Conservation (phyloP, 2,797 vertebrate species). For the Pseudochaenichthys georgianus region DNA sequence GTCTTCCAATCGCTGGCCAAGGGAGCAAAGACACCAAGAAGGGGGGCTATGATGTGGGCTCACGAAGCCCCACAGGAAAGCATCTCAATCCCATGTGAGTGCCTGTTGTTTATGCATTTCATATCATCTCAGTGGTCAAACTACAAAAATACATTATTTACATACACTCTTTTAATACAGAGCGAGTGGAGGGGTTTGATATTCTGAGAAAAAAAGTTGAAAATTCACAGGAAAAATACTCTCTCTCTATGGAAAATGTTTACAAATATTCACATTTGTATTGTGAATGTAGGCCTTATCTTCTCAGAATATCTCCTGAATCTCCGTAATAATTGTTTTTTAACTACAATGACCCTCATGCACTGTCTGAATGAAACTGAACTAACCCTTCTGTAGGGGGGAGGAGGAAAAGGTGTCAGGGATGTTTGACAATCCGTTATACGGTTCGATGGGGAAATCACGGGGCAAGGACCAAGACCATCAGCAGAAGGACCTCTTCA, state of each 20-base stretch:
- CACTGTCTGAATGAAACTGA: not conserved
- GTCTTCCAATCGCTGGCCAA: constrained; percentile 61
- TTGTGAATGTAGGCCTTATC: no score
- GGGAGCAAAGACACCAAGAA: constrained; percentile 85
- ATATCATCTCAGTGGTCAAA: not conserved
- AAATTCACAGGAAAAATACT: no score
- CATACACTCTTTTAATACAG: no score
- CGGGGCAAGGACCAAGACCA: constrained; percentile 86
- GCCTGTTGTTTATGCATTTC: not conserved
- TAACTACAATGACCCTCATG: no score
- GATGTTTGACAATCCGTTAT: constrained; percentile 99
- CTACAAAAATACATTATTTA: not conserved
- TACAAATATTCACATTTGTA: no score
- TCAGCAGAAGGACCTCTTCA: constrained; percentile 80
- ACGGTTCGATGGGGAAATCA: constrained; percentile 86
- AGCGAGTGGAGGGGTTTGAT: no score
- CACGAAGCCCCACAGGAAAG: constrained; percentile 78
- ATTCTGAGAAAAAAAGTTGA: no score
- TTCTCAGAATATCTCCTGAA: no score
- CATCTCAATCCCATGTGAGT: constrained; percentile 85
- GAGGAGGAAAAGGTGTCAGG: constrained; percentile 83
- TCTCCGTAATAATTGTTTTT: no score
- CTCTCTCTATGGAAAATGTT: no score
- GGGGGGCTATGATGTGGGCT: constrained; percentile 64
- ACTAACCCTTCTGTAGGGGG: constrained; percentile 48